A percentile compares a stretch with the other conserved stretches of the same genome.
phyloP scores from a whole-genome alignment of 2,113 vertebrate genomes.

The Brachyistius frenatus region DNA sequence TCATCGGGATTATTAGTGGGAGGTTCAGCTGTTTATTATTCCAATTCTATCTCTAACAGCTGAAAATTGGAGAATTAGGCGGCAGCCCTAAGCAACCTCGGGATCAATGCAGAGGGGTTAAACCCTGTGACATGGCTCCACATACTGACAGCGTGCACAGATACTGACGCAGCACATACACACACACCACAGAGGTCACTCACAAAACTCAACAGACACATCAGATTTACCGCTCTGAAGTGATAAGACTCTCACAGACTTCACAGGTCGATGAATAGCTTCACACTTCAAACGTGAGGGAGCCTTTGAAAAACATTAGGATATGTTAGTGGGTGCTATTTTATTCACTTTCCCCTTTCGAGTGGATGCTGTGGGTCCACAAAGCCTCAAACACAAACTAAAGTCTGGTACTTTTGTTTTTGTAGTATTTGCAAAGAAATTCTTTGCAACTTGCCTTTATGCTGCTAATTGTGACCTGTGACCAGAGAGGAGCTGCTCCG shows the following conservation, averaged over 20 bases:
- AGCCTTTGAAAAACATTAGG: conserved; percentile 45
- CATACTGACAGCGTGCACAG: conserved; percentile 63
- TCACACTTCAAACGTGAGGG: conserved; percentile 44
- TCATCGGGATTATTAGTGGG: conserved; percentile 81
- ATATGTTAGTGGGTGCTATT: background rate
- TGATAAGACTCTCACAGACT: conserved; percentile 76
- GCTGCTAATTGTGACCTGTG: conserved; percentile 12
- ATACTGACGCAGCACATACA: conserved; percentile 70
- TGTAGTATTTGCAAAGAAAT: conserved; percentile 2
- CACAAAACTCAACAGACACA: conserved; percentile 81
- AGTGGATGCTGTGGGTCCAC: background rate
- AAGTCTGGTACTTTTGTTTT: background rate
- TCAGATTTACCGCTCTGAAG: conserved; percentile 80
- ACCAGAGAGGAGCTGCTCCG: conserved; percentile 2
- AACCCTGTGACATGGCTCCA: conserved; percentile 78
- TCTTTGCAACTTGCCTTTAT: conserved; percentile 13
- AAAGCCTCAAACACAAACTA: conserved; percentile 6
- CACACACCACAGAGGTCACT: conserved; percentile 69
- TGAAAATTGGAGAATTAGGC: conserved; percentile 87
- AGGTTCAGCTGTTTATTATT: conserved; percentile 89
- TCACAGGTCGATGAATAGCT: conserved; percentile 62
- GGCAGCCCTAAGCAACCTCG: conserved; percentile 64
- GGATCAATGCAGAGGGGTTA: conserved; percentile 80
- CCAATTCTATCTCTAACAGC: conserved; percentile 87
- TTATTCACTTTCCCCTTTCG: conserved; percentile 4